Evolutionary conservation across 2,113 vertebrate genomes (phyloP).

Genomic region (Delphinus delphis): DNA sequence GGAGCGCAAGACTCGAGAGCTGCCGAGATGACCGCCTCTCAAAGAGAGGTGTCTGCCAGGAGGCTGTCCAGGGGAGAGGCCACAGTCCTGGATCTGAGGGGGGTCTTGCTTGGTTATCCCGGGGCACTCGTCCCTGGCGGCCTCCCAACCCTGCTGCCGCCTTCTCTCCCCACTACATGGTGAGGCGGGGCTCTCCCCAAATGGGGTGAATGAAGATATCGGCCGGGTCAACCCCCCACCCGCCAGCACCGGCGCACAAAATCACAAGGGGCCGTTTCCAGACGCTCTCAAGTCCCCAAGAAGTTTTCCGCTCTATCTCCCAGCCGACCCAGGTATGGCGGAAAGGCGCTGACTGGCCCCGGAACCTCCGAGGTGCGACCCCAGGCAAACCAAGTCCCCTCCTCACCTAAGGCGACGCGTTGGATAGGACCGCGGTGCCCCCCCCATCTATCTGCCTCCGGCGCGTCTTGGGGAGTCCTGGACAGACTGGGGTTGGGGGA

Average conservation of each 20-base stretch:
- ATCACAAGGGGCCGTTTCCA: constrained; percentile 28
- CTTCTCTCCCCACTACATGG: too few relatives aligned
- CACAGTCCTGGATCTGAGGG: background rate
- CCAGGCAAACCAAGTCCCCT: background rate
- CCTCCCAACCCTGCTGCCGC: background rate
- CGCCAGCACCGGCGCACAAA: background rate
- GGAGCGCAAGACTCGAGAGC: background rate
- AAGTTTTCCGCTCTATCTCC: constrained; percentile 64
- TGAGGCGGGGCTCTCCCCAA: background rate
- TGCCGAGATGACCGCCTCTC: background rate
- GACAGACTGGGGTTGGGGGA: background rate
- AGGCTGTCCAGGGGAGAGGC: background rate
- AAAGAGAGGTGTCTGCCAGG: background rate
- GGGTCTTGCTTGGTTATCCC: background rate
- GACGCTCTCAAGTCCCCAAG: constrained; percentile 43
- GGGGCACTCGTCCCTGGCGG: background rate
- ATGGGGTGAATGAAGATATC: background rate
- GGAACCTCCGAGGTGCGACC: background rate
- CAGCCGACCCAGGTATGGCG: background rate
- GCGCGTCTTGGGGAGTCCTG: constrained; percentile 24
- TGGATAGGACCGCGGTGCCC: background rate
- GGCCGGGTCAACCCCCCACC: background rate
- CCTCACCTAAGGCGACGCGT: background rate
- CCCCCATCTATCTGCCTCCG: background rate
- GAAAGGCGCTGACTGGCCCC: background rate